These are phyloP conservation scores for Chloropsis hardwickii DNA, from an alignment of 2,113 vertebrate species.

Conservation along the genomic window DNA sequence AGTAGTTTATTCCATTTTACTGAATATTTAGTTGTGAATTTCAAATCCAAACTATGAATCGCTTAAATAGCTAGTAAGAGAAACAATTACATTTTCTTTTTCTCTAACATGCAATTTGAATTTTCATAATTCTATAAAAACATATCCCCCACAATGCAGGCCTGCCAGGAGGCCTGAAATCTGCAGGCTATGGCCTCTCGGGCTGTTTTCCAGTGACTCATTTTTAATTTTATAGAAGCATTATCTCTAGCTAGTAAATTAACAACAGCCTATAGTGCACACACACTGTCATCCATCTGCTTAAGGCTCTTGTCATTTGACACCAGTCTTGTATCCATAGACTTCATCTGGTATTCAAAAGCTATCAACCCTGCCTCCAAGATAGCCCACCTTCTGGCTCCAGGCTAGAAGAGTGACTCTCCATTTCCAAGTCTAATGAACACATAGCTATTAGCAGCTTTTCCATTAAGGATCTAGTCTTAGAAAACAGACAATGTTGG, in stretches of 20 bases:
- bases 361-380: slow-evolving; percentile 64
- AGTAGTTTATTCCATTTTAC: slow-evolving; percentile 6
- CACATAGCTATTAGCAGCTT: slow-evolving; percentile 28
- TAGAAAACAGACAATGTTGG: slow-evolving; percentile 16
- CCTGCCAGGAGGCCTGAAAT: slow-evolving; percentile 45
- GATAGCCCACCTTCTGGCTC: slow-evolving; percentile 70
- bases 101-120: slow-evolving; percentile 44
- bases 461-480: slow-evolving; percentile 27
- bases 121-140: slow-evolving; percentile 44
- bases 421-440: slow-evolving; percentile 71
- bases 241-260: slow-evolving; percentile 74
- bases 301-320: slow-evolving; percentile 75
- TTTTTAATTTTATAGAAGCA: slow-evolving; percentile 72
- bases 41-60: neutral
- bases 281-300: slow-evolving; percentile 71
- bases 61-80: neutral
- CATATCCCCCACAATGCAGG: neutral
- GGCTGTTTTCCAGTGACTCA: slow-evolving; percentile 67
- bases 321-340: slow-evolving; percentile 65
- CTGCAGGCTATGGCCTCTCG: slow-evolving; percentile 29
- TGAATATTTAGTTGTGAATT: neutral
- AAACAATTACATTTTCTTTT: slow-evolving; percentile 38
- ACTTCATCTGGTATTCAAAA: slow-evolving; percentile 73
- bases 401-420: slow-evolving; percentile 54
- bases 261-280: slow-evolving; percentile 66